Conservation (phyloP, 2,113 vertebrate species). For the Rhinoptilus africanus region DNA sequence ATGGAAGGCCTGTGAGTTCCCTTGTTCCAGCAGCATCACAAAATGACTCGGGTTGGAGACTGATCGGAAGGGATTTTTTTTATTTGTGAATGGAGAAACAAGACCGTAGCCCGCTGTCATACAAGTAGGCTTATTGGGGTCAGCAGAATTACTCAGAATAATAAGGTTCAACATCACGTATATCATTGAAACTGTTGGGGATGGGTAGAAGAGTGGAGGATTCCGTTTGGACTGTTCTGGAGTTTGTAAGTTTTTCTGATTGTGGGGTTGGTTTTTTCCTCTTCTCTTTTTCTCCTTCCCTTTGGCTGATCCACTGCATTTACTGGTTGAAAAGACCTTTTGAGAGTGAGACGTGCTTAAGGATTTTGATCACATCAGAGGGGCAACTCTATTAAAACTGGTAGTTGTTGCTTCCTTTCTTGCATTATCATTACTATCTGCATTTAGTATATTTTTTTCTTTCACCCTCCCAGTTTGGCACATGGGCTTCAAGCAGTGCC, state of each 20-base stretch:
- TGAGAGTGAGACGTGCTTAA: background rate
- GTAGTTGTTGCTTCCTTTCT: background rate
- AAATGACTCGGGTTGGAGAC: background rate
- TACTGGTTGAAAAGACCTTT: background rate
- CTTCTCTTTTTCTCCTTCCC: background rate
- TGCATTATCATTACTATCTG: background rate
- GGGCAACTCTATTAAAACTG: background rate
- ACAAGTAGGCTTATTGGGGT: background rate
- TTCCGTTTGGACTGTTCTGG: background rate
- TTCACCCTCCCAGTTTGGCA: background rate
- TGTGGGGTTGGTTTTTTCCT: no score
- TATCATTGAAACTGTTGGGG: background rate
- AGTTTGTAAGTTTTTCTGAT: background rate
- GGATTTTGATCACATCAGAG: background rate
- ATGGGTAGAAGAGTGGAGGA: background rate
- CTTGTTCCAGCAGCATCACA: background rate
- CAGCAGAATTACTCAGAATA: background rate
- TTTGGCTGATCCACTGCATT: background rate
- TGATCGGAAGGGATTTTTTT: background rate
- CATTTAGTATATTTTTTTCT: background rate
- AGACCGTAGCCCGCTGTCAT: background rate
- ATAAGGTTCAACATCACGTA: background rate
- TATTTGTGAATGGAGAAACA: background rate
- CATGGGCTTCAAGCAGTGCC: background rate
- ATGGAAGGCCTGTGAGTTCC: background rate